Conservation (phyloP, 2,113 vertebrate species). For the Ardeotis arabs region DNA sequence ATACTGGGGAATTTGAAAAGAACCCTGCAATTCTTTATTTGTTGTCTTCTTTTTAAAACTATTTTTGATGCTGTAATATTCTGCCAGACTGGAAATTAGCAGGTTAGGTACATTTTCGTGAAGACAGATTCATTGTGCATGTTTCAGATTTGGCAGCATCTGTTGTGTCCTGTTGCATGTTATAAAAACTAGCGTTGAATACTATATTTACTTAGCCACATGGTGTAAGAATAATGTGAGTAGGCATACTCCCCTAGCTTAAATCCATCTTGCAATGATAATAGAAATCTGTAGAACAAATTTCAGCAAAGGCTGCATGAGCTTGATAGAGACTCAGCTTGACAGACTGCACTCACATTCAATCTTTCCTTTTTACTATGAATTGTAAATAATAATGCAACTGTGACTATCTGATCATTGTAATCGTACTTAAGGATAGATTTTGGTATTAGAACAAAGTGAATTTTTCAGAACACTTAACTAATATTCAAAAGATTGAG, state of each 20-base stretch:
- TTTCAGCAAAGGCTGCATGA: not conserved
- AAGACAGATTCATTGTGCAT: not conserved
- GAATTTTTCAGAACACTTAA: not conserved
- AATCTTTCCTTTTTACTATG: not conserved
- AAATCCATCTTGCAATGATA: not conserved
- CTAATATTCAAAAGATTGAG: not conserved
- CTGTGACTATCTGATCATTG: not conserved
- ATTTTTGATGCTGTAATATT: not conserved
- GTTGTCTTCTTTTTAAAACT: not conserved
- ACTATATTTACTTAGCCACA: not conserved
- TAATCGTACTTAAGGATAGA: not conserved
- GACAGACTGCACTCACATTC: not conserved
- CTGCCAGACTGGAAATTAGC: not conserved
- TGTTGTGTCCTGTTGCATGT: not conserved
- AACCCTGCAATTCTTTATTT: not conserved
- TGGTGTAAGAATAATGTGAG: not conserved
- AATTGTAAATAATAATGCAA: not conserved
- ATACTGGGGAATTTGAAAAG: not conserved
- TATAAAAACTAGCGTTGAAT: not conserved
- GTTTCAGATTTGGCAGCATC: slow-evolving; percentile 20
- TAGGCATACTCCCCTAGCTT: not conserved
- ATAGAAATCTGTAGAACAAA: not conserved
- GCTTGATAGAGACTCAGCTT: not conserved
- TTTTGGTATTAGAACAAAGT: not conserved
- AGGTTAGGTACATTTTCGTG: not conserved